These are phyloP conservation scores for Alfaro cultratus DNA, from an alignment of 2,797 vertebrate species.

Conservation along the genomic window DNA sequence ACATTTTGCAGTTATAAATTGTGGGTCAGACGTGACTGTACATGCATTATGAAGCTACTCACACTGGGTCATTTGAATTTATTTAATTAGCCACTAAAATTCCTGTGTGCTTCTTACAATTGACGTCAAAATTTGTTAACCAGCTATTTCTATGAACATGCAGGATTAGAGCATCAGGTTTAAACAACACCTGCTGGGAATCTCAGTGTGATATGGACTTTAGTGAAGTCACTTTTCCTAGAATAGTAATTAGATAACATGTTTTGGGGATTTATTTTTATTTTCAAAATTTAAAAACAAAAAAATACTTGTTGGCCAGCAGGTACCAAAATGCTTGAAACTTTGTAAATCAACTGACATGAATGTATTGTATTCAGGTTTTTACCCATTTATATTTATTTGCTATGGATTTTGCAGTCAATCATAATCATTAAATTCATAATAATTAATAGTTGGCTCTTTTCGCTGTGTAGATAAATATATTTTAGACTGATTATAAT, in stretches of 20 bases:
- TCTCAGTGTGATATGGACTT: constrained; percentile 8
- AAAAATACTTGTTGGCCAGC: not conserved
- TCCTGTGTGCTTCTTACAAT: constrained; percentile 10
- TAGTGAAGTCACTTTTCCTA: constrained; percentile 9
- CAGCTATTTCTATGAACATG: constrained; percentile 8
- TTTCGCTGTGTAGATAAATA: not conserved
- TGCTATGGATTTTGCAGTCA: not conserved
- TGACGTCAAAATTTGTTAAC: not conserved
- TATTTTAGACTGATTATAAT: not conserved
- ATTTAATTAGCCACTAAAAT: not conserved
- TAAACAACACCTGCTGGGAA: constrained; percentile 19
- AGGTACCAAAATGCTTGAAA: not conserved
- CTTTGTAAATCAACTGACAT: not conserved
- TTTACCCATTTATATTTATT: not conserved
- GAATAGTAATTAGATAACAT: not conserved
- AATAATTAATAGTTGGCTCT: not conserved
- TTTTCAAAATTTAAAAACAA: not conserved
- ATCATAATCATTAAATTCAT: not conserved
- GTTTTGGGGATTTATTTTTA: not conserved
- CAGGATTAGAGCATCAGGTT: constrained; percentile 18
- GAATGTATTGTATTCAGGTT: not conserved
- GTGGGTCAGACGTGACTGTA: constrained; percentile 63
- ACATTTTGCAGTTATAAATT: constrained; percentile 53
- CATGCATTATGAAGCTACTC: constrained; percentile 52
- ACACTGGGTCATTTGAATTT: constrained; percentile 15